Percentiles rank a stretch among this genome's conserved stretches.
phyloP scores from a whole-genome alignment of 2,888 invertebrate species.

The Lithophane ornitopus region DNA sequence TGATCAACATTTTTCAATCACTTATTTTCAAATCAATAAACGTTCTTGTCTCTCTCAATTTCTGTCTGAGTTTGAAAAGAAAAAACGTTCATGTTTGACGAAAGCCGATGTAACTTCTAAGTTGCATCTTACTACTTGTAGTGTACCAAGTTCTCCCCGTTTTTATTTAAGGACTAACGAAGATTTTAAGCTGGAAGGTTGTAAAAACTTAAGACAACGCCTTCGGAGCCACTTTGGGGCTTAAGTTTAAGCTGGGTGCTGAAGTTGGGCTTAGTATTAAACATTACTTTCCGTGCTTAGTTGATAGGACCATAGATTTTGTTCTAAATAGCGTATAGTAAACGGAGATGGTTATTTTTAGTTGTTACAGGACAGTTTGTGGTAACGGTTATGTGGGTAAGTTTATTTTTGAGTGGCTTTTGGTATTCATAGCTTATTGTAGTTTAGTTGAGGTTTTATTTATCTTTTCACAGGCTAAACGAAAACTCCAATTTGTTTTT shows the following conservation, averaged over 20 bases:
- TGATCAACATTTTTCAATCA: not conserved
- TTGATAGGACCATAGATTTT: slow-evolving; percentile 61
- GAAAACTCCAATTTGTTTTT: not conserved
- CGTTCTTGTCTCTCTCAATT: not conserved
- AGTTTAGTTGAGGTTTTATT: not conserved
- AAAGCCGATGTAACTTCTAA: slow-evolving; percentile 1
- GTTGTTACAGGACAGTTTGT: slow-evolving; percentile 4
- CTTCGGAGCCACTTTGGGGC: slow-evolving; percentile 68
- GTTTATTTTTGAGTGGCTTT: not conserved
- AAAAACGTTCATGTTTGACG: too few relatives aligned
- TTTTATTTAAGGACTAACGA: slow-evolving; percentile 69
- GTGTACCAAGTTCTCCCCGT: slow-evolving; percentile 59
- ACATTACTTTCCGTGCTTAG: slow-evolving; percentile 62
- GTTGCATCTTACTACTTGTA: slow-evolving; percentile 3
- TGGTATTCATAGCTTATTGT: slow-evolving; percentile 3
- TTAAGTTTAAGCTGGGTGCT: slow-evolving; percentile 68
- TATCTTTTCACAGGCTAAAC: not conserved
- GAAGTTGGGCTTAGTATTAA: slow-evolving; percentile 65
- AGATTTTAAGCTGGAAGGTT: slow-evolving; percentile 71
- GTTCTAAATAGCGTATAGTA: slow-evolving; percentile 36
- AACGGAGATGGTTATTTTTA: slow-evolving; percentile 8
- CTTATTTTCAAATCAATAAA: too few relatives aligned
- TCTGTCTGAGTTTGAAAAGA: not conserved
- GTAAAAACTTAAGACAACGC: slow-evolving; percentile 74
- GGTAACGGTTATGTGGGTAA: not conserved